Evolutionary conservation across 2,888 invertebrate genomes (phyloP), one percentile per base, ranked within the genome.

Genomic region (Odontomyia ornata): DNA sequence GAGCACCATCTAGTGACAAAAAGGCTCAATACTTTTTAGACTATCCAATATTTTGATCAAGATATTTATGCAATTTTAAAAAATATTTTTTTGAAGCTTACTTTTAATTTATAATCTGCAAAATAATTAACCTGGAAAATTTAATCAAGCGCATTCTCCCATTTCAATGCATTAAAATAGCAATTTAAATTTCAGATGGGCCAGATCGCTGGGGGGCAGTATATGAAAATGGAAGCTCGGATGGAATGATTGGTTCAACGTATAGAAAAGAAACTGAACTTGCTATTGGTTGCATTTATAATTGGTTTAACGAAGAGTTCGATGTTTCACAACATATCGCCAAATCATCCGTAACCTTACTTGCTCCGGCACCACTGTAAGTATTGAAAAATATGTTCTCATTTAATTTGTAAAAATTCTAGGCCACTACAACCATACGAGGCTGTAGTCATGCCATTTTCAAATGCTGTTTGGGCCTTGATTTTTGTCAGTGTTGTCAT

Each of bases 231-330:
- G 85, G 82, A 3, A 80, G 83, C 15, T 82, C 84, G 1, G 81
- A 82, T n/a, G 86, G 86, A 25, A 83, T 85, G 83, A 75, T 86
- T 77, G 86, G 86, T 0, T 84, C 83, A 36, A 78, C 86, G 1
- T 86, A 84, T 57, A 81, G 81, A 1, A 83, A 84, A 43, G 81
- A 83, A 13, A 83, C 83, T 1, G 86, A 86, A 72, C 43, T 86
- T 78, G 85, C 84, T 47, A 83, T 86, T 64, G 86, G 86, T 0
- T 85, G 86, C 76, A 83, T 85, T 21, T 86, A 85, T 79, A 86
- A 86, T 78, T 86, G 86, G 86, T 86, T 85, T 46, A 80, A 84
- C 77, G 81, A 82, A 28, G 81, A 84, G 3, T 85, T 84, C 15
- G 86, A 86, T 80, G 83, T 83, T 3, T 86, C 86, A 0, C 80